A percentile compares a stretch with the other conserved stretches of the same genome.
Conservation (phyloP, 2,797 vertebrate genomes). For the Ctenochaetus hawaiiensis region DNA sequence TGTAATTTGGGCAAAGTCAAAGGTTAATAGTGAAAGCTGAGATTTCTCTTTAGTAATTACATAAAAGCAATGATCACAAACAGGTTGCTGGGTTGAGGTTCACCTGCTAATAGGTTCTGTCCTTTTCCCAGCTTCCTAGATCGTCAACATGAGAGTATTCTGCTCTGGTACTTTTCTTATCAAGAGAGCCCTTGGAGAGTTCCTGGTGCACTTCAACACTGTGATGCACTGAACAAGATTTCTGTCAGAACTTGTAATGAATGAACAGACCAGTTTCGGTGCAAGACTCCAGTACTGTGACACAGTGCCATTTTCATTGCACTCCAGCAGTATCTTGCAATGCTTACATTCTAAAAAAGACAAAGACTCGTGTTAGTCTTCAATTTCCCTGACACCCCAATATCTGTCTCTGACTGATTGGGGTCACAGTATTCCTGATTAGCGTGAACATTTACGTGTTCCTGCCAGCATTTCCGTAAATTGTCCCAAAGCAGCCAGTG, state of each 20-base stretch:
- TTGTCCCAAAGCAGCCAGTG: conserved; percentile 75
- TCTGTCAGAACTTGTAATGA: conserved; percentile 8
- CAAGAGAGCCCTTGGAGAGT: too few relatives aligned
- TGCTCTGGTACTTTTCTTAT: neutral
- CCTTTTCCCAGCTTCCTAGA: neutral
- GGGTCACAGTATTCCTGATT: conserved; percentile 69
- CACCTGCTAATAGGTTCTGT: neutral
- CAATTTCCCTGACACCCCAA: conserved; percentile 56
- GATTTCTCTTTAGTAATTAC: neutral
- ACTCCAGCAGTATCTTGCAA: conserved; percentile 8
- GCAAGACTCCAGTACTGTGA: neutral
- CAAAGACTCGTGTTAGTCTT: conserved; percentile 53
- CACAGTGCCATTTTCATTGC: conserved; percentile 34
- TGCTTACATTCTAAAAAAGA: conserved; percentile 30
- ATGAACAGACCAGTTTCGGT: conserved; percentile 19
- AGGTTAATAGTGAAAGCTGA: neutral
- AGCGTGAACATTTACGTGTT: conserved; percentile 62
- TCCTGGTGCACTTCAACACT: neutral
- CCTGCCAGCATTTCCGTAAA: conserved; percentile 71
- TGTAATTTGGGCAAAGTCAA: neutral
- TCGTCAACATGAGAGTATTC: conserved; percentile 7
- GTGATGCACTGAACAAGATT: neutral
- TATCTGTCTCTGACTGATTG: conserved; percentile 71
- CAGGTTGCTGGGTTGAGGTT: conserved; percentile 5
- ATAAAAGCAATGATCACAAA: neutral